Evolutionary conservation across 2,888 invertebrate species (phyloP).

Genomic region (Brassicogethes aeneus): DNA sequence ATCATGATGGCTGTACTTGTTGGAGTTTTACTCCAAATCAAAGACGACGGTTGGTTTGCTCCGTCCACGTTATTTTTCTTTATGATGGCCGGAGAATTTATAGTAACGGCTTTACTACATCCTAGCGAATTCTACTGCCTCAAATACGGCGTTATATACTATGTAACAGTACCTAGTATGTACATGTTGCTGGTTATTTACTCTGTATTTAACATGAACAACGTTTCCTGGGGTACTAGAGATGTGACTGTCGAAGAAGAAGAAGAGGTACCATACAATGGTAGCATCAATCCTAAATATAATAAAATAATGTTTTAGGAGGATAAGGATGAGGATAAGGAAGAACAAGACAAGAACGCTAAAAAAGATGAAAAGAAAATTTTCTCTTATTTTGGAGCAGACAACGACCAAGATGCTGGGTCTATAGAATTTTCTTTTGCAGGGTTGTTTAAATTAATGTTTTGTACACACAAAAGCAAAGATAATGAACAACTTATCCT

Average conservation of each 20-base stretch:
- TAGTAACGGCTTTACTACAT: constrained; percentile 61
- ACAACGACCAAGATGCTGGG: constrained; percentile 38
- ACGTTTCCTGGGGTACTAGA: constrained; percentile 90
- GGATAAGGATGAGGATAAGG: constrained; percentile 25
- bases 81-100: constrained; percentile 52
- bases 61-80: constrained; percentile 80
- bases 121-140: constrained; percentile 71
- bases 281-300: background rate
- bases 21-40: constrained; percentile 69
- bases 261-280: constrained; percentile 19
- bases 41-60: constrained; percentile 68
- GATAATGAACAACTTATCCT: constrained; percentile 38
- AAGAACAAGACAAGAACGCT: no score
- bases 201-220: constrained; percentile 86
- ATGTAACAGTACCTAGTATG: constrained; percentile 90
- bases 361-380: no score
- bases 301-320: constrained; percentile 13
- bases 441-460: constrained; percentile 47
- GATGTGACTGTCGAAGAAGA: constrained; percentile 53
- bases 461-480: constrained; percentile 41
- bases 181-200: constrained; percentile 88
- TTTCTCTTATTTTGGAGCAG: constrained; percentile 32
- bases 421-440: constrained; percentile 45
- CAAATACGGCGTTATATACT: constrained; percentile 70
- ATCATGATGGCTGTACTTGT: constrained; percentile 83